Evolutionary conservation across 1,140 invertebrate genomes (phyloP).

Genomic region (Zaprionus taronus): DNA sequence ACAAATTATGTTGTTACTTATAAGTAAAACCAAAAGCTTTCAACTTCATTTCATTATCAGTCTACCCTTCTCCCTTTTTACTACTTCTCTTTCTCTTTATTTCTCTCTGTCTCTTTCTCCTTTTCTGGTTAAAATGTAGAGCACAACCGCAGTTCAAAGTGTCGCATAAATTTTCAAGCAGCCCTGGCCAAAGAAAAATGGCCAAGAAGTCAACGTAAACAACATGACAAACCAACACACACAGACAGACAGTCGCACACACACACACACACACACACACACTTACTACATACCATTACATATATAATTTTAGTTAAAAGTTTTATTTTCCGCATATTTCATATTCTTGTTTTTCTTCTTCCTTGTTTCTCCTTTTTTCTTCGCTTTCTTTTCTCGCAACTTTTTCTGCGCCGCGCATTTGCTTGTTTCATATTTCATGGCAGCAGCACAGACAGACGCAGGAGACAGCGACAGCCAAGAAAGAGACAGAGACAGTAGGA

Average conservation of each 20-base stretch:
- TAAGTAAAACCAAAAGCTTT: not conserved
- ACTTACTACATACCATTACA: slow-evolving; percentile 55
- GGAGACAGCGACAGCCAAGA: slow-evolving; percentile 19
- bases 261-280: not conserved
- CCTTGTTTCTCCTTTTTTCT: slow-evolving; percentile 23
- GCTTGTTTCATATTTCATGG: slow-evolving; percentile 78
- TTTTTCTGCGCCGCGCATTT: slow-evolving; percentile 69
- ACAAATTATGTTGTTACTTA: not conserved
- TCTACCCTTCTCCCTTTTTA: not conserved
- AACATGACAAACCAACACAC: slow-evolving; percentile 70
- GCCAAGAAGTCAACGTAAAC: slow-evolving; percentile 69
- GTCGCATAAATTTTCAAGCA: slow-evolving; percentile 37
- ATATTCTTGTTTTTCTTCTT: slow-evolving; percentile 62
- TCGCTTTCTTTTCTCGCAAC: slow-evolving; percentile 53
- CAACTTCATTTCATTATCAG: not conserved
- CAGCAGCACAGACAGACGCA: slow-evolving; percentile 55
- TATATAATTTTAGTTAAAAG: slow-evolving; percentile 83
- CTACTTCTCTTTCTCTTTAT: not conserved
- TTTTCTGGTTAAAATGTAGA: slow-evolving; percentile 40
- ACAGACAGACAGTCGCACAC: slow-evolving; percentile 8
- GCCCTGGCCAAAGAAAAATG: slow-evolving; percentile 61
- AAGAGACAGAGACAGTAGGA: slow-evolving; percentile 1
- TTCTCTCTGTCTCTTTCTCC: not conserved
- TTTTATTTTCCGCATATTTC: slow-evolving; percentile 81
- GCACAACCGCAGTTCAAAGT: slow-evolving; percentile 39